Evolutionary conservation across 23 tunicate genomes (phyloP), one percentile per base, ranked within the genome.

Genomic region (Halocynthia aurantium): DNA sequence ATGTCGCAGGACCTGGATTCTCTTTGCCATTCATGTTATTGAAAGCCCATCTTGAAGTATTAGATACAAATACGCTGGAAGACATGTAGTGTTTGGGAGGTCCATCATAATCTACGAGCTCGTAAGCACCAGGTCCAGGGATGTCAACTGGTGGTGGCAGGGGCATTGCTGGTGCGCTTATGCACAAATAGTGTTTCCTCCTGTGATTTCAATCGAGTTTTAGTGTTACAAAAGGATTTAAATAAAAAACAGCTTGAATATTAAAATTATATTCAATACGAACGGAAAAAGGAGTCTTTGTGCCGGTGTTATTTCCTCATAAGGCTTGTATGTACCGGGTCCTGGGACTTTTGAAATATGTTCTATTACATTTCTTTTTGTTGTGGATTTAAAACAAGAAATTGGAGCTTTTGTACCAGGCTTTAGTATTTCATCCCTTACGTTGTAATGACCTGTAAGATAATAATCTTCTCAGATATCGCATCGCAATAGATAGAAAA

Each of bases 51-150:
- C 98, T 54, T 51, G 92, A 86, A 22, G 98, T 92, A 61, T 92
- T 92, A 6, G 98, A 92, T 55, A 92, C 98, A 78, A 92, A 92
- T 66, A 79, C 97, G 52, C 97, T 82, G 55, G 98, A 92, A 6
- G 98, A 86, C 98, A 92, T 92, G 61, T 92, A 86, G 73, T 86
- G 91, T 62, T 86, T 86, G 12, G 85, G 52, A 9, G 92, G 92
- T 6, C 98, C 92, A 52, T 92, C 92, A 53, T 82, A 86, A 55
- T 86, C 92, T 40, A 86, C 92, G 8, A 86, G 70, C 19, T 92
- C 92, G 57, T 86, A 86, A 11, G 98, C 21, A 1, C 98, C 98
- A 6, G 98, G 98, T 21, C 88, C 98, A 9, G 91, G 98, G 70
- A 77, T 79, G 52, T 89, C 84, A 17, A 82, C 75, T 6, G 91